A percentile compares a stretch with the other conserved stretches of the same genome.
These are phyloP conservation scores for Danaus melanippus DNA, from an alignment of 1,140 invertebrate species.

Conservation along the genomic window DNA sequence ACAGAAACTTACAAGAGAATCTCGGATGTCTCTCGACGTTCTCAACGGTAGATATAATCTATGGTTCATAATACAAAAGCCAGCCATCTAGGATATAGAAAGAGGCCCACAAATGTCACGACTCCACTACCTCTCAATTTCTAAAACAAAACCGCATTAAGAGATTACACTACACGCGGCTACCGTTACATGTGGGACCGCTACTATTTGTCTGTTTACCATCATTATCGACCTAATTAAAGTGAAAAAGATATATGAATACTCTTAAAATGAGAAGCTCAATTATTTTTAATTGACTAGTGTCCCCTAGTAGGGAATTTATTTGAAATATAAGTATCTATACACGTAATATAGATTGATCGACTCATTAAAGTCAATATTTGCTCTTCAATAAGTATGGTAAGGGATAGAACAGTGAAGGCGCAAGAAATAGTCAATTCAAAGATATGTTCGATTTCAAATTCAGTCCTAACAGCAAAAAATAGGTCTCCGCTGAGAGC, in stretches of 20 bases:
- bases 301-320: too few relatives aligned
- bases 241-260: too few relatives aligned
- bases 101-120: conserved; percentile 53
- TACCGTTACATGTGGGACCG: conserved; percentile 46
- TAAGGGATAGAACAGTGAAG: conserved; percentile 20
- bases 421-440: conserved; percentile 39
- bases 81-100: conserved; percentile 25
- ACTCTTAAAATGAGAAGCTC: too few relatives aligned
- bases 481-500: conserved; percentile 52
- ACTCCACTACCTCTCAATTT: conserved; percentile 58
- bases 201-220: conserved; percentile 15
- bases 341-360: too few relatives aligned
- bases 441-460: conserved; percentile 61
- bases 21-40: too few relatives aligned
- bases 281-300: too few relatives aligned
- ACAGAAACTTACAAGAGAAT: too few relatives aligned
- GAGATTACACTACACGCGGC: conserved; percentile 54
- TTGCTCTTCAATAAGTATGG: neutral
- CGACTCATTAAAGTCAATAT: too few relatives aligned
- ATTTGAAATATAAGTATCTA: too few relatives aligned
- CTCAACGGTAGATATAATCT: too few relatives aligned
- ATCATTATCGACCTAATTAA: too few relatives aligned
- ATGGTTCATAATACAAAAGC: too few relatives aligned
- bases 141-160: conserved; percentile 58
- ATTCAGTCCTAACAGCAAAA: conserved; percentile 59